Base-by-base conservation (phyloP, 2,797 vertebrate genomes). In the Propithecus deckenii region DNA sequence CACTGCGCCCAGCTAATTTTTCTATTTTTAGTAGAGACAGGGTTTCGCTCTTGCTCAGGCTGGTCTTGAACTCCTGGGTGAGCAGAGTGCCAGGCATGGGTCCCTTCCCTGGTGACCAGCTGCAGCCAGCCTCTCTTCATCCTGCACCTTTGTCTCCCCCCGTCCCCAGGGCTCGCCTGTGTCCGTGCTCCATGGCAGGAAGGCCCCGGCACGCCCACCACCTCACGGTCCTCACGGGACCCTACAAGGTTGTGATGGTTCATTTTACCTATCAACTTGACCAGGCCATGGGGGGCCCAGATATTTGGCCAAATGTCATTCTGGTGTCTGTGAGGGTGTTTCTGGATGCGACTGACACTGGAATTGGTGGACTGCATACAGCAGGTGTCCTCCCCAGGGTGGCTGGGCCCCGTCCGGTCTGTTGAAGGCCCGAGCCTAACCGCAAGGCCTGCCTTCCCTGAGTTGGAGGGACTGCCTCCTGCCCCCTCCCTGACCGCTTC, bases 401-500 rank as follows among this genome's bases (percentile, higher is more conserved):
- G 55, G 55, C 25, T 10, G 59, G 5, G 11, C 25, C 59, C 59
- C 5, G 28, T 5, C 59, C 59, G 12, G 2, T 57, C 48, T 5
- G 41, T 1, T 5, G 1, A 22, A 20, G 41, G 25, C 71, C 71
- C 0, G 0, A n/a, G 10, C 0, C 9, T 12, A 13, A 35, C 25
- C 2, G 13, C n/a, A n/a, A 7, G 8, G 84, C 84, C 7, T 3
- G 14, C 14, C 17, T 48, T 15, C 25, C 41, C 14, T 1, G 18
- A 41, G n/a, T 20, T 20, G 6, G 9, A 20, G 46, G 11, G 2
- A 20, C 46, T 28, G 25, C 35, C 35, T 63, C n/a, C 43, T 20
- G 59, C 35, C 35, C 52, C n/a, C 43, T 18, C 46, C 35, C 65
- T 4, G 5, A 2, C 22, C 11, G 86, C 35, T 30, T 38, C 0